phyloP scores from a whole-genome alignment of 2,113 vertebrate genomes.

The Cinclus cinclus region DNA sequence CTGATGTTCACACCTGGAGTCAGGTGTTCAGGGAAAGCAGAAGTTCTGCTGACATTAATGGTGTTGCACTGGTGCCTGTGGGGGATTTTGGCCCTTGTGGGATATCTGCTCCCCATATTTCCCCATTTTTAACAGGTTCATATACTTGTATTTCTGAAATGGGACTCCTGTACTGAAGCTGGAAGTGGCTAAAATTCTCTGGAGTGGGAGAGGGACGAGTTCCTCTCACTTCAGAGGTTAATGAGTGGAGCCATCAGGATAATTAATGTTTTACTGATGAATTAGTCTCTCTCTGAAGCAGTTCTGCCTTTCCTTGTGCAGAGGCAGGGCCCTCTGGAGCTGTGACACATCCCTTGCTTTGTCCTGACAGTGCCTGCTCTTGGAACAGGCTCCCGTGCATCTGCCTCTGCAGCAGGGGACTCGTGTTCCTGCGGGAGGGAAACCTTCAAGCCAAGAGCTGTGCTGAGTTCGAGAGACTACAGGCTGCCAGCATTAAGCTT shows the following conservation, averaged over 20 bases:
- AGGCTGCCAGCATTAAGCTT: not conserved
- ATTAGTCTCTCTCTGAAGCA: slow-evolving; percentile 68
- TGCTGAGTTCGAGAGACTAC: not conserved
- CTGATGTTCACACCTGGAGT: not conserved
- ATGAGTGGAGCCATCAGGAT: slow-evolving; percentile 65
- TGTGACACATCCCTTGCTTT: slow-evolving; percentile 13
- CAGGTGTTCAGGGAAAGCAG: not conserved
- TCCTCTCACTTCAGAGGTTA: slow-evolving; percentile 56
- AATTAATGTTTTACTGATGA: slow-evolving; percentile 74
- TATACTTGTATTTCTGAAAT: not conserved
- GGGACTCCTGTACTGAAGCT: not conserved
- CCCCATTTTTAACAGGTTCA: not conserved
- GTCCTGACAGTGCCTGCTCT: not conserved
- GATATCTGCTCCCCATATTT: not conserved
- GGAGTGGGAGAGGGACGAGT: slow-evolving; percentile 4
- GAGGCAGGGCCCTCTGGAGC: slow-evolving; percentile 20
- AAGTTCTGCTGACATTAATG: not conserved
- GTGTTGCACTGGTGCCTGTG: not conserved
- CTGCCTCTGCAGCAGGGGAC: slow-evolving; percentile 2
- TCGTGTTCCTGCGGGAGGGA: not conserved
- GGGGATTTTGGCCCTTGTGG: not conserved
- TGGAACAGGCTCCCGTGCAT: not conserved
- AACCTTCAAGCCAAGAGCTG: not conserved
- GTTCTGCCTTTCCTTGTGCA: slow-evolving; percentile 28
- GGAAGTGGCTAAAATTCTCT: slow-evolving; percentile 1